phyloP scores from a whole-genome alignment of 2,797 vertebrate genomes.

The Sus cebifrons region DNA sequence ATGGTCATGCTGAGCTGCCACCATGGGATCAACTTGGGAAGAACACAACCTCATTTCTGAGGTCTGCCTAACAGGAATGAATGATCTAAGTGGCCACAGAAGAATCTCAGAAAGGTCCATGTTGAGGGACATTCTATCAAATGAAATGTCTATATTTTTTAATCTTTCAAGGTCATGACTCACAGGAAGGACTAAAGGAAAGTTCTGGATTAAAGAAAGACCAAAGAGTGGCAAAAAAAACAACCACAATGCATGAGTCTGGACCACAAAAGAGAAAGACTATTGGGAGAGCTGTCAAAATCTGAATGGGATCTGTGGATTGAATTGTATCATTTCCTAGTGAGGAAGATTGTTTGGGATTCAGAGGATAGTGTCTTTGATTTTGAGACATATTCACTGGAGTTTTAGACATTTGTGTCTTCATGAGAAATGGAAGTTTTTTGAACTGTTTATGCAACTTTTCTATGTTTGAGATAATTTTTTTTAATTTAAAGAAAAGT shows the following conservation, averaged over 20 bases:
- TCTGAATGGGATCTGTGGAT: not conserved
- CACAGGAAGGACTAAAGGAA: not conserved
- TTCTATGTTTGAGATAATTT: not conserved
- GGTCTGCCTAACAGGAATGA: not conserved
- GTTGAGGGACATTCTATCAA: not conserved
- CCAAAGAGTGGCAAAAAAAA: not conserved
- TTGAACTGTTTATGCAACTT: not conserved
- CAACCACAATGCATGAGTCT: not conserved
- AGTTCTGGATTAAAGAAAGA: not conserved
- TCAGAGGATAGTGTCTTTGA: not conserved
- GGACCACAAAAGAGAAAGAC: not conserved
- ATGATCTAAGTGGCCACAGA: not conserved
- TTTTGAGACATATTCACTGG: not conserved
- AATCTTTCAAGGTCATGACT: not conserved
- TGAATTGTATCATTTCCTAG: constrained; percentile 16
- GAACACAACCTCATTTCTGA: not conserved
- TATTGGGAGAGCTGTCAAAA: not conserved
- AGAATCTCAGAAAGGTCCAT: not conserved
- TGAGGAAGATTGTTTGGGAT: not conserved
- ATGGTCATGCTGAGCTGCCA: not conserved
- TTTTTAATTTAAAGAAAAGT: not conserved
- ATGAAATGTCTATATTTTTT: not conserved
- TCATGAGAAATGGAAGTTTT: not conserved
- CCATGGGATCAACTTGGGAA: not conserved
- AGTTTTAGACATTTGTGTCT: not conserved